These are phyloP conservation scores for Glaucopsyche alexis DNA, from an alignment of 2,888 invertebrate species.

Conservation along the genomic window DNA sequence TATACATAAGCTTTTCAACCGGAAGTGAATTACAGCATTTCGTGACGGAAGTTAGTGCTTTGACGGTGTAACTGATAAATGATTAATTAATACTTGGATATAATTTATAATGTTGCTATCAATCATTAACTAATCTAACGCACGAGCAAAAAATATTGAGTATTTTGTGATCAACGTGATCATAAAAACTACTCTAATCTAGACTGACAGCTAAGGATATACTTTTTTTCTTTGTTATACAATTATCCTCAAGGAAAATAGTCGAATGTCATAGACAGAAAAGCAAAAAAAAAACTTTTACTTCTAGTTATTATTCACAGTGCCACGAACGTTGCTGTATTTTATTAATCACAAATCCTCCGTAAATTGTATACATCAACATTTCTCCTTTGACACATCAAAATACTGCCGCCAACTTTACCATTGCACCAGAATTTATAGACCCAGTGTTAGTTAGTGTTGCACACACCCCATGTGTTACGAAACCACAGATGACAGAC, in stretches of 20 bases:
- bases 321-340: too few relatives aligned
- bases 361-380: too few relatives aligned
- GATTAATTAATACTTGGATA: neutral
- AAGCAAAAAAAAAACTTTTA: neutral
- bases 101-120: neutral
- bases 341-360: too few relatives aligned
- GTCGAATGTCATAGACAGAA: neutral
- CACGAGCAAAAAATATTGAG: neutral
- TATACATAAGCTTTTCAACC: neutral
- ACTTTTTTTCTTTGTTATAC: neutral
- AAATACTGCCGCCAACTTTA: too few relatives aligned
- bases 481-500: too few relatives aligned
- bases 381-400: too few relatives aligned
- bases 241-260: neutral
- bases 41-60: conserved; percentile 6
- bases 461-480: too few relatives aligned
- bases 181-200: neutral
- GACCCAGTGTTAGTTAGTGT: too few relatives aligned
- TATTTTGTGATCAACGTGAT: neutral
- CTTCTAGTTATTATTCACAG: too few relatives aligned
- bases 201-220: neutral
- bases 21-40: neutral
- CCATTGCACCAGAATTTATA: too few relatives aligned
- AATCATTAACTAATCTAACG: neutral
- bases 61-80: neutral